Conservation (phyloP, 2,113 vertebrate species). For the Stomatorhinus ivindoensis region DNA sequence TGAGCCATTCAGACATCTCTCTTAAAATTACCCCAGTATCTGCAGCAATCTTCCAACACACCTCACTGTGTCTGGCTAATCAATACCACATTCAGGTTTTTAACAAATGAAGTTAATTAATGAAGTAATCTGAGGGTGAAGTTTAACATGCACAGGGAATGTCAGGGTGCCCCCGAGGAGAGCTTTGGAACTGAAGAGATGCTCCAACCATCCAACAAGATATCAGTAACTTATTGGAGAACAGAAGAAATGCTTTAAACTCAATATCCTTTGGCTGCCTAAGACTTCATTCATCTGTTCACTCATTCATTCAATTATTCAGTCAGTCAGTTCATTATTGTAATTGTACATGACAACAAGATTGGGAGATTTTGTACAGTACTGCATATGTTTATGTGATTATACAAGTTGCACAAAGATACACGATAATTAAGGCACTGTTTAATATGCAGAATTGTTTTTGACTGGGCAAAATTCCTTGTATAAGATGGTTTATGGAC, state of each 20-base stretch:
- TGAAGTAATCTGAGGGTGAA: background rate
- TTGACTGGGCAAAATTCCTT: background rate
- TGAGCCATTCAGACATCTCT: background rate
- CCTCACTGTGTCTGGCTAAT: background rate
- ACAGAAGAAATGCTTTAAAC: background rate
- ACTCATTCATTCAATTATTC: background rate
- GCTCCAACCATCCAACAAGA: background rate
- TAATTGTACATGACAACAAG: background rate
- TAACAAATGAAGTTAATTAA: background rate
- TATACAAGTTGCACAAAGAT: background rate
- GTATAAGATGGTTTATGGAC: background rate
- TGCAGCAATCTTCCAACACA: background rate
- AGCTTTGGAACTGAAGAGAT: background rate
- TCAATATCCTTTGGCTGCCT: background rate
- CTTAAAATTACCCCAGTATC: background rate
- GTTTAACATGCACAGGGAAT: background rate
- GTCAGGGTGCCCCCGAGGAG: too few relatives aligned
- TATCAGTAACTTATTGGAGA: background rate
- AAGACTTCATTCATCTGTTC: background rate
- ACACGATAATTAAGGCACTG: background rate
- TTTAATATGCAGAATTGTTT: background rate
- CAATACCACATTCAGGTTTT: background rate
- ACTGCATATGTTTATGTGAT: background rate
- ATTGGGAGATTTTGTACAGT: background rate
- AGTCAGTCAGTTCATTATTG: background rate